phyloP scores from a whole-genome alignment of 1,140 invertebrate genomes.

The Cylas formicarius region DNA sequence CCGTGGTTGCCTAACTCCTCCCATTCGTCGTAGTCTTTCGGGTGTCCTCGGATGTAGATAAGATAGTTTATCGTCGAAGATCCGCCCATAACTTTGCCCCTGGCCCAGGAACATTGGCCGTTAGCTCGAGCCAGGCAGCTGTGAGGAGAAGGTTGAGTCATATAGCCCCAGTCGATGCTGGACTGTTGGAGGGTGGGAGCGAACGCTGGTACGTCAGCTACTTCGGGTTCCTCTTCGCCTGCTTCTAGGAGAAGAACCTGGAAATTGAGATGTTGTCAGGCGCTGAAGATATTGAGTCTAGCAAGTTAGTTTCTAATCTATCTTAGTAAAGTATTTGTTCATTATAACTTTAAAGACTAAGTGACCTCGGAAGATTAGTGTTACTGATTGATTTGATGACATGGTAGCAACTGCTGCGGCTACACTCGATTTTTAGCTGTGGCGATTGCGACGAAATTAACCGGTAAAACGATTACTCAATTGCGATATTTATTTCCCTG shows the following conservation, averaged over 20 bases:
- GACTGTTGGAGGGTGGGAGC: conserved; percentile 50
- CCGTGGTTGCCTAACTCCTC: conserved; percentile 41
- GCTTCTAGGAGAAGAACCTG: conserved; percentile 69
- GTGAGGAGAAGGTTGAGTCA: conserved; percentile 48
- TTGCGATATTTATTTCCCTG: no score
- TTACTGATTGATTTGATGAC: no score
- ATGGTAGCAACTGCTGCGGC: no score
- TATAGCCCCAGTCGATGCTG: conserved; percentile 53
- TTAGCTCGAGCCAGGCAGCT: conserved; percentile 42
- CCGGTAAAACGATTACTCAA: no score
- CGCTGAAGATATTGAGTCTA: no score
- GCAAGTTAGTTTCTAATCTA: no score
- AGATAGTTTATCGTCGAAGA: conserved; percentile 49
- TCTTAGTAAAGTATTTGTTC: no score
- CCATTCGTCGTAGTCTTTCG: conserved; percentile 50
- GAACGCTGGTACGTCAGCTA: conserved; percentile 59
- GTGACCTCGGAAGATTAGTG: no score
- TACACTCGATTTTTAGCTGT: no score
- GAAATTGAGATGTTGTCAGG: no score
- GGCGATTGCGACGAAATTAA: no score
- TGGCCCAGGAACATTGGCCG: conserved; percentile 44
- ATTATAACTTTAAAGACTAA: no score
- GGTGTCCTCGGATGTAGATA: conserved; percentile 49
- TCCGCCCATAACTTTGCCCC: conserved; percentile 50
- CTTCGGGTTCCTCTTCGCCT: conserved; percentile 64